These are phyloP conservation scores for Matsumyia berberina DNA, from an alignment of 2,888 invertebrate genomes.

Conservation along the genomic window DNA sequence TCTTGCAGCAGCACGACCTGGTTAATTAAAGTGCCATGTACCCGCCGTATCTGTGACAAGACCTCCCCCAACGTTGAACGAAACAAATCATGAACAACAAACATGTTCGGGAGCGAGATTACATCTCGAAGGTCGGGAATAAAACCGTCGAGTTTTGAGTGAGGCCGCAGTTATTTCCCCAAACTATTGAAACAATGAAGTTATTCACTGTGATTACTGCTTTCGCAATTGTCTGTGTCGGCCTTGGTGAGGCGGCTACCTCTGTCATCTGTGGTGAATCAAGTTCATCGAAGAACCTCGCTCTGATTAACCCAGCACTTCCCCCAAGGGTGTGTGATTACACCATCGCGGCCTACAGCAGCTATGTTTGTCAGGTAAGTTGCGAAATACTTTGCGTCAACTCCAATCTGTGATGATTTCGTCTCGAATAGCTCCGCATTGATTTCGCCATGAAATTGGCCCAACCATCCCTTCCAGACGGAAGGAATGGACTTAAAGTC, in stretches of 20 bases:
- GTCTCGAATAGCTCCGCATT: slow-evolving; percentile 77
- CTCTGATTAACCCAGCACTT: slow-evolving; percentile 77
- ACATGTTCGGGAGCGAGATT: slow-evolving; percentile 29
- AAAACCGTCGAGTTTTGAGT: slow-evolving; percentile 15
- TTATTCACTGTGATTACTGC: slow-evolving; percentile 22
- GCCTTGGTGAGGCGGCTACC: slow-evolving; percentile 66
- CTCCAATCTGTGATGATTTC: background rate
- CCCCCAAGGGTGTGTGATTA: slow-evolving; percentile 78
- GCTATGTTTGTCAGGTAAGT: slow-evolving; percentile 78
- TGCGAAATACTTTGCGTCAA: background rate
- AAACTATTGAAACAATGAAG: slow-evolving; percentile 35
- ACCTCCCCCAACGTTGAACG: slow-evolving; percentile 4
- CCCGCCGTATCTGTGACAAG: slow-evolving; percentile 12
- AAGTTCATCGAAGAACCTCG: slow-evolving; percentile 79
- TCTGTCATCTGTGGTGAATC: slow-evolving; percentile 79
- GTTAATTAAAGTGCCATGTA: slow-evolving; percentile 32
- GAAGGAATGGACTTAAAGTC: slow-evolving; percentile 71
- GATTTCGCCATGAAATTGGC: slow-evolving; percentile 80
- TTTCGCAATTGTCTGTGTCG: slow-evolving; percentile 67
- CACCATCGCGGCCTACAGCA: slow-evolving; percentile 78
- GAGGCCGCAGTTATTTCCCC: slow-evolving; percentile 16
- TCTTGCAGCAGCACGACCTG: background rate
- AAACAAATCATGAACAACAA: background rate
- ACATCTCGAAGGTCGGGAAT: slow-evolving; percentile 29
- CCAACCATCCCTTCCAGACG: slow-evolving; percentile 78